Evolutionary conservation across 2,113 vertebrate genomes (phyloP).

Genomic region (Pterocles gutturalis): DNA sequence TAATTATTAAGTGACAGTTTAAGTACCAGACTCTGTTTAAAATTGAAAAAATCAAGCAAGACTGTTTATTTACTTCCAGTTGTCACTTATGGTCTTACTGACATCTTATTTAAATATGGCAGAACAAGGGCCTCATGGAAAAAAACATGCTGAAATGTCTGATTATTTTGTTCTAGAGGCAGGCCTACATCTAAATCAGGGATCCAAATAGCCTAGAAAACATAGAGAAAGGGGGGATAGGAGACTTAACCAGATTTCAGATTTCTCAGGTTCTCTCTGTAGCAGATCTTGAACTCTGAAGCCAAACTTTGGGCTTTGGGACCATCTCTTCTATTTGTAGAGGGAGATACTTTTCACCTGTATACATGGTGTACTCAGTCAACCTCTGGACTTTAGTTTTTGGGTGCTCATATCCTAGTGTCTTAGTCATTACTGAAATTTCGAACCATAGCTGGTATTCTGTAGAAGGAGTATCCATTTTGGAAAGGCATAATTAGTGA

Average conservation of each 20-base stretch:
- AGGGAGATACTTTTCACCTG: neutral
- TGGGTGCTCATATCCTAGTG: neutral
- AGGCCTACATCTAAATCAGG: neutral
- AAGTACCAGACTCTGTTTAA: slow-evolving; percentile 53
- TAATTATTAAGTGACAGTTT: slow-evolving; percentile 50
- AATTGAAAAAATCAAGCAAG: neutral
- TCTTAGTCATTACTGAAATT: neutral
- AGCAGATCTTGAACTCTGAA: slow-evolving; percentile 12
- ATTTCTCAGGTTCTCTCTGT: slow-evolving; percentile 19
- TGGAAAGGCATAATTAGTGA: neutral
- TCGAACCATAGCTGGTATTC: neutral
- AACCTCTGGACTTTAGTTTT: neutral
- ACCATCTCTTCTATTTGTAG: slow-evolving; percentile 33
- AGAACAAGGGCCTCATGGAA: slow-evolving; percentile 46
- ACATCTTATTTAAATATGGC: slow-evolving; percentile 57
- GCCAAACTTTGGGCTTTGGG: neutral
- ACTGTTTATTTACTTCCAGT: slow-evolving; percentile 51
- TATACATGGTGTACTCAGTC: neutral
- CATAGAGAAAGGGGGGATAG: neutral
- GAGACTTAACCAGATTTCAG: neutral
- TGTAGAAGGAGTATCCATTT: neutral
- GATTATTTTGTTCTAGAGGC: slow-evolving; percentile 18
- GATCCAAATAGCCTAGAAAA: neutral
- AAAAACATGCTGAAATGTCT: slow-evolving; percentile 10
- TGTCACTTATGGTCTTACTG: slow-evolving; percentile 55